Evolutionary conservation across 2,888 invertebrate species (phyloP).

Genomic region (Scaptomyza caliginosa): DNA sequence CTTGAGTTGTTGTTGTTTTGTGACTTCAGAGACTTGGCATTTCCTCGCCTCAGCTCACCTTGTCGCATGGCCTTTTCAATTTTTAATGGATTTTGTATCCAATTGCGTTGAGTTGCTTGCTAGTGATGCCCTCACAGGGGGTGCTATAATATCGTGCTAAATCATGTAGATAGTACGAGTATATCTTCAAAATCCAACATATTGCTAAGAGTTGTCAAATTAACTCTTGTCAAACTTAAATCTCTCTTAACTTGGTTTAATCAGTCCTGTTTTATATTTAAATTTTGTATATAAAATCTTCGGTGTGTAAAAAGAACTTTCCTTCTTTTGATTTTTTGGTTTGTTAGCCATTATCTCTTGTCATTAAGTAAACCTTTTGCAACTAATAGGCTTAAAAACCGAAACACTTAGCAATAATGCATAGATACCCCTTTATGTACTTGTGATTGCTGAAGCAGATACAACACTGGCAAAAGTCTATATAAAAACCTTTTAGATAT

Average conservation of each 20-base stretch:
- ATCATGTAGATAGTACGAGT: no score
- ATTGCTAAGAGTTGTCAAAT: no score
- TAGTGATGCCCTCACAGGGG: slow-evolving; percentile 24
- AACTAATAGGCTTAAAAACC: slow-evolving; percentile 68
- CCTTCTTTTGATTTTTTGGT: neutral
- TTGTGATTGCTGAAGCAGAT: slow-evolving; percentile 48
- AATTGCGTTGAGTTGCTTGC: slow-evolving; percentile 32
- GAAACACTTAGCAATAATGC: slow-evolving; percentile 53
- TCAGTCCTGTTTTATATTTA: no score
- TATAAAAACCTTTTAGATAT: slow-evolving; percentile 18
- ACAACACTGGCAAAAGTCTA: slow-evolving; percentile 1
- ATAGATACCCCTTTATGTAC: slow-evolving; percentile 14
- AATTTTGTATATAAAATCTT: neutral
- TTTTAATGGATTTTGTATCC: slow-evolving; percentile 68
- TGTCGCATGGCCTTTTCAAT: slow-evolving; percentile 29
- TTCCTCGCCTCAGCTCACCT: neutral
- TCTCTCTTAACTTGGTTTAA: no score
- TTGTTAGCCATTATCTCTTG: neutral
- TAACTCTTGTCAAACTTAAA: no score
- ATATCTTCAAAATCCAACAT: no score
- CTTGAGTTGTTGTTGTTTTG: slow-evolving; percentile 32
- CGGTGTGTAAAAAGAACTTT: neutral
- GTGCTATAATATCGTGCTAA: neutral
- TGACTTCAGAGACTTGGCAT: slow-evolving; percentile 2
- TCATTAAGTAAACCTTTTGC: slow-evolving; percentile 14